Base-by-base conservation (phyloP, 2,113 vertebrate genomes). In the Hippocampus zosterae region DNA sequence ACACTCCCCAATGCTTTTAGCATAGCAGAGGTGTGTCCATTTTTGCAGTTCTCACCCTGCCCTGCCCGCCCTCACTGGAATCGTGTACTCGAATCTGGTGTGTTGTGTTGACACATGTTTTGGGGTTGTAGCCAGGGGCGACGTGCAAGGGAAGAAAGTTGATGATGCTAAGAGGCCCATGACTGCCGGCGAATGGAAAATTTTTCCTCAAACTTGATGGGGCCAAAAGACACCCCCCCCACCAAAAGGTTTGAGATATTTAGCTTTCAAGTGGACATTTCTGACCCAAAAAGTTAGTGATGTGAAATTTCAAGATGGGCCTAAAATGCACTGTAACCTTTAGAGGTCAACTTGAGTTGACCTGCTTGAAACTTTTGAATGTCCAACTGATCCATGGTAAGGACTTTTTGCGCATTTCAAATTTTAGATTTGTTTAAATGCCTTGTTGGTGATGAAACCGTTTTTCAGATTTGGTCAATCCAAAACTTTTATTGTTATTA, bases 21-120 rank as follows among this genome's bases (percentile, higher is more conserved):
- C 40, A 56, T 64, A 16, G 44, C 67, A 71, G 67, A 81, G 80
- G 81, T 84, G 87, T 79, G 85, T 80, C 88, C 67, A 70, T 23
- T 40, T 27, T 33, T 1, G 2, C 50, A 62, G 68, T 60, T 53
- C 78, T 82, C 42, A 72, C 87, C 87, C 85, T 76, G 73, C 19
- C 64, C 63, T 65, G 73, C 69, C 65, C 70, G 73, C 68, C 57
- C 76, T 85, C 81, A 84, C 81, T 62, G 65, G 52, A 71, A 75
- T 83, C 75, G 63, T 69, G 40, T 2, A 25, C 80, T 75, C 42
- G 33, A 37, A 68, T 19, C 57, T 33, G 66, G 50, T 70, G n/a
- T 68, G 61, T 27, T 71, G 29, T 18, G 8, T 15, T 48, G 50
- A 59, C 18, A 19, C n/a, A 41, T 52, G 1, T 46, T 3, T 60